Evolutionary conservation across 2,888 invertebrate species (phyloP).

Genomic region (Blomia tropicalis): DNA sequence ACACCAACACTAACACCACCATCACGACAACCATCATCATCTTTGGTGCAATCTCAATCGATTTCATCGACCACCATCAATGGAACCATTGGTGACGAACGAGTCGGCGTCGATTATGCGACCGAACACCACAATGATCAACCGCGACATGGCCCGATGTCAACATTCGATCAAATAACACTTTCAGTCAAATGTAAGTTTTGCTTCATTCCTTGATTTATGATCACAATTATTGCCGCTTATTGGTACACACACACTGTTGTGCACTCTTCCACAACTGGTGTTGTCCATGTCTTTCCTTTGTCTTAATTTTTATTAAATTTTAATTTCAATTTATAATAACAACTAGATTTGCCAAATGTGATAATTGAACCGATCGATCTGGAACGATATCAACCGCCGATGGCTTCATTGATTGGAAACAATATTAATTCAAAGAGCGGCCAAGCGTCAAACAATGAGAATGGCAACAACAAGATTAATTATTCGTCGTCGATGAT

Average conservation of each 20-base stretch:
- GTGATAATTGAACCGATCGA: neutral
- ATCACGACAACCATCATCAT: too few relatives aligned
- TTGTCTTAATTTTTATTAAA: neutral
- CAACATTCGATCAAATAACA: slow-evolving; percentile 13
- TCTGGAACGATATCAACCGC: neutral
- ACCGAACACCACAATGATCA: neutral
- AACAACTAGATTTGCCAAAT: slow-evolving; percentile 4
- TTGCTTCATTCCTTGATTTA: neutral
- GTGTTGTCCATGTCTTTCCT: neutral
- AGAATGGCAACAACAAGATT: neutral
- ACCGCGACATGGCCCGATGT: neutral
- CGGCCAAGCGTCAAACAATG: neutral
- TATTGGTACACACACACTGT: too few relatives aligned
- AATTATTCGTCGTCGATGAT: neutral
- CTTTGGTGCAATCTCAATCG: too few relatives aligned
- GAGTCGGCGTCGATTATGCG: neutral
- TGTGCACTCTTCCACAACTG: too few relatives aligned
- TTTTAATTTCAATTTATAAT: neutral
- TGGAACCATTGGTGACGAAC: neutral
- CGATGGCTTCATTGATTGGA: neutral
- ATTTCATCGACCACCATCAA: neutral
- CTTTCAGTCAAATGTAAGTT: slow-evolving; percentile 13
- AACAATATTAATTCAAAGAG: too few relatives aligned
- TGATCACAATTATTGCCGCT: too few relatives aligned
- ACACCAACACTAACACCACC: too few relatives aligned